Conservation (phyloP, 2,113 vertebrate genomes). For the Eudyptes chrysolophus region DNA sequence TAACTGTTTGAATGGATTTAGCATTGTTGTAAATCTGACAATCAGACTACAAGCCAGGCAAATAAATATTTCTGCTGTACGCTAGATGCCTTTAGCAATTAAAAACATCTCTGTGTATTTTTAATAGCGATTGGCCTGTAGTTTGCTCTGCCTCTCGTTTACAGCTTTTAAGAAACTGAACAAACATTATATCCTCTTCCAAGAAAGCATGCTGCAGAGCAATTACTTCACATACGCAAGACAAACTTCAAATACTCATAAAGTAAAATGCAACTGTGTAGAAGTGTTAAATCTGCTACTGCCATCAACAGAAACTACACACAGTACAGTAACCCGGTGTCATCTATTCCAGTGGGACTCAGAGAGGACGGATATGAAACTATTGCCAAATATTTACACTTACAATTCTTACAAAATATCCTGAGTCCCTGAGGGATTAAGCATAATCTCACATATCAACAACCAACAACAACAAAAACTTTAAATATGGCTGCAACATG, state of each 20-base stretch:
- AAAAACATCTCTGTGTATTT: neutral
- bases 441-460: conserved; percentile 62
- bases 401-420: conserved; percentile 64
- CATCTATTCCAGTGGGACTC: conserved; percentile 13
- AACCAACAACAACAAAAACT: conserved; percentile 25
- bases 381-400: conserved; percentile 67
- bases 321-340: neutral
- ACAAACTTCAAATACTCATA: conserved; percentile 21
- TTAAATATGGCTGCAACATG: conserved; percentile 8
- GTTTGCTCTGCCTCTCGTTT: neutral
- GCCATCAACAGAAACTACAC: conserved; percentile 11
- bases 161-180: neutral
- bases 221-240: neutral
- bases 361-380: conserved; percentile 5
- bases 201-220: neutral
- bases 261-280: neutral
- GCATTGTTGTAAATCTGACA: neutral
- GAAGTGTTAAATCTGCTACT: conserved; percentile 44
- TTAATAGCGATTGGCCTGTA: neutral
- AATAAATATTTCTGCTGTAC: conserved; percentile 16
- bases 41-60: neutral
- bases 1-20: conserved; percentile 36
- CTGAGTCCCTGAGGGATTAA: conserved; percentile 39
- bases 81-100: neutral
- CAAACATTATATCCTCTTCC: neutral